Evolutionary conservation across 2,888 invertebrate genomes (phyloP).

Genomic region (Antitype chi): DNA sequence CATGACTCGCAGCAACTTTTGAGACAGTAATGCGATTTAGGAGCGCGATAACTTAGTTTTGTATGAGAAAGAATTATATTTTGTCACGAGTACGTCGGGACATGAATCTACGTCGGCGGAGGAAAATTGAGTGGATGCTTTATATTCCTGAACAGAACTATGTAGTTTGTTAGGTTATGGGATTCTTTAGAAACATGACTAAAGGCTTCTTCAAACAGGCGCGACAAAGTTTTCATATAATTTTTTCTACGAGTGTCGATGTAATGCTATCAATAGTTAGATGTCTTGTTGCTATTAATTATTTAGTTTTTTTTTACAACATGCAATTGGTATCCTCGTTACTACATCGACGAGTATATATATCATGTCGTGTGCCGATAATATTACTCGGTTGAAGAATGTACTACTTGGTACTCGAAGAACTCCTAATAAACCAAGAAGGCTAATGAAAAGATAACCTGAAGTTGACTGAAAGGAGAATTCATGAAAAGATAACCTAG

Average conservation of each 20-base stretch:
- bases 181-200: background rate
- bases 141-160: constrained; percentile 25
- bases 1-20: constrained; percentile 33
- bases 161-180: constrained; percentile 8
- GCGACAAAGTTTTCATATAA: too few species aligned
- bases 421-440: too few species aligned
- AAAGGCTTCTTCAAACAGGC: background rate
- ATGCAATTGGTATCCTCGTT: too few species aligned
- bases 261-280: too few species aligned
- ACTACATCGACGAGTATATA: background rate
- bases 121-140: constrained; percentile 49
- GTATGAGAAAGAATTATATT: constrained; percentile 72
- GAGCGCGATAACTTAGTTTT: constrained; percentile 72
- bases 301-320: too few species aligned
- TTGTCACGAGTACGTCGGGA: constrained; percentile 56
- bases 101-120: constrained; percentile 48
- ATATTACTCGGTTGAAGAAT: background rate
- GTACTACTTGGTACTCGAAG: background rate
- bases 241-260: too few species aligned
- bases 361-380: background rate
- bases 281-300: too few species aligned
- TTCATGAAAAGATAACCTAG: too few species aligned
- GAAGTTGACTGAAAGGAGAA: too few species aligned
- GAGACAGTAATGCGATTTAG: constrained; percentile 71
- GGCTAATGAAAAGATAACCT: too few species aligned